These are phyloP conservation scores for Plagiodera versicolora DNA, from an alignment of 2,888 invertebrate species.

Conservation along the genomic window DNA sequence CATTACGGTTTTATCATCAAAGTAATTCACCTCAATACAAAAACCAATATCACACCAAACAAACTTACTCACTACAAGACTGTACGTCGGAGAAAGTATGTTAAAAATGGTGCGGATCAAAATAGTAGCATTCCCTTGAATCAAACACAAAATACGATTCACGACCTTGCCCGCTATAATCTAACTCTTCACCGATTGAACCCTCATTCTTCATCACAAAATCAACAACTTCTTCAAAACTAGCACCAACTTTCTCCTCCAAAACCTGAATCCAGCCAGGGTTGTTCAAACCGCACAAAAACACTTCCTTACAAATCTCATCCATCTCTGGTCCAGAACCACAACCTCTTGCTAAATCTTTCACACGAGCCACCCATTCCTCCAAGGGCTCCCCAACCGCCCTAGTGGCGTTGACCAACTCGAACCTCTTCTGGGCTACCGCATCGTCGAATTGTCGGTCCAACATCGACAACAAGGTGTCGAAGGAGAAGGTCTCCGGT, in stretches of 20 bases:
- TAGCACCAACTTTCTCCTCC: constrained; percentile 6
- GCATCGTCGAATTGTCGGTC: constrained; percentile 28
- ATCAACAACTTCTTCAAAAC: constrained; percentile 18
- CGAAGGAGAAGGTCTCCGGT: constrained; percentile 30
- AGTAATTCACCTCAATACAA: no score
- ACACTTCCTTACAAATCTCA: constrained; percentile 28
- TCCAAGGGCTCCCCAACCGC: constrained; percentile 23
- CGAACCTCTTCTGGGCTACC: constrained; percentile 27
- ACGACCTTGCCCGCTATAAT: background rate
- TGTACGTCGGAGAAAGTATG: no score
- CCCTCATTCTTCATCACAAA: constrained; percentile 4
- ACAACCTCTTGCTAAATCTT: constrained; percentile 30
- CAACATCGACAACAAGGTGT: constrained; percentile 23
- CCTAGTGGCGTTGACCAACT: constrained; percentile 32
- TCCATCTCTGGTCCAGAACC: constrained; percentile 30
- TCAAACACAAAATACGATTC: background rate
- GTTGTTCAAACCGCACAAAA: constrained; percentile 29
- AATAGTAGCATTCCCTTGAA: no score
- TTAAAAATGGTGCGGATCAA: no score
- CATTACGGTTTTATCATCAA: no score
- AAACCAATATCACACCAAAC: no score
- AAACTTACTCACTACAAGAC: no score
- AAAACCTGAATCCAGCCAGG: constrained; percentile 11
- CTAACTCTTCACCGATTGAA: background rate
- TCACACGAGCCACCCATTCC: constrained; percentile 33